Conservation (phyloP, 2,113 vertebrate species). For the Mormyrus iriodes region DNA sequence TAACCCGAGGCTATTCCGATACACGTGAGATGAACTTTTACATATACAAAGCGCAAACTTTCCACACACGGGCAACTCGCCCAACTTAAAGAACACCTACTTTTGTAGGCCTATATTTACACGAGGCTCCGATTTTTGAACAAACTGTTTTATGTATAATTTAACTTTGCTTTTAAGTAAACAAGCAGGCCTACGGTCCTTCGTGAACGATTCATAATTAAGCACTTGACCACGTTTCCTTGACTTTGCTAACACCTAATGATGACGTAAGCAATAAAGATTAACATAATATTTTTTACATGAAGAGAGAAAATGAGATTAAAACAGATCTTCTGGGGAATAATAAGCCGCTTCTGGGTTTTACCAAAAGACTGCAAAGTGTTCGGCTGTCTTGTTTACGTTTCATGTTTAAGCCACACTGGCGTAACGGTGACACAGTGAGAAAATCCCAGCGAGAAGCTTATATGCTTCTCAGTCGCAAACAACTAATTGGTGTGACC, state of each 20-base stretch:
- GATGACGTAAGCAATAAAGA: conserved; percentile 3
- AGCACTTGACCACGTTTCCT: background rate
- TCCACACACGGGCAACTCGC: background rate
- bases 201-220: background rate
- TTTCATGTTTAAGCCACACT: conserved; percentile 4
- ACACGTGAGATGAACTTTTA: background rate
- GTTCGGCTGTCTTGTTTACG: background rate
- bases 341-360: background rate
- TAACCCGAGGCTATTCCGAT: background rate
- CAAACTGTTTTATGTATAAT: background rate
- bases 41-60: background rate
- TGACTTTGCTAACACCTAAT: background rate
- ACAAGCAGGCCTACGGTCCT: background rate
- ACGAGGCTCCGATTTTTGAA: background rate
- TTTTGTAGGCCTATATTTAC: background rate
- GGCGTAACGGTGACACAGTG: conserved; percentile 17
- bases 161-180: background rate
- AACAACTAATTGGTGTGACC: conserved; percentile 65
- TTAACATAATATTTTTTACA: background rate
- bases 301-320: background rate
- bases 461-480: conserved; percentile 7
- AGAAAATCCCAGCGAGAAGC: background rate
- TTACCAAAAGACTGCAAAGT: background rate
- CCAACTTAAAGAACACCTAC: background rate
- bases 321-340: background rate